Conservation (phyloP, 2,113 vertebrate genomes). For the Cardinalis cardinalis region DNA sequence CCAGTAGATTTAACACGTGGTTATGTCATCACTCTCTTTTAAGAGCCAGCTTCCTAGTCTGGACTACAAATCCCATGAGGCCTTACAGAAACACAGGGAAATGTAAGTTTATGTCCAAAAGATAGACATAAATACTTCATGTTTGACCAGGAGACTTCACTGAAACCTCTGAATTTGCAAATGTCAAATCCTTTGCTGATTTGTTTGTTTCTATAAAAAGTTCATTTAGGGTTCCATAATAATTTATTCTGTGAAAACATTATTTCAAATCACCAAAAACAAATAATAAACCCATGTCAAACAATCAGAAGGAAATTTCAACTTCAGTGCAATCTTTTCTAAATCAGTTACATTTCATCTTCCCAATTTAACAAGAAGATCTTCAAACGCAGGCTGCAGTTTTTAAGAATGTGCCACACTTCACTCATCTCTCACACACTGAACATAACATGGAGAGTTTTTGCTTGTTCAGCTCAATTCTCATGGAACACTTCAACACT, state of each 20-base stretch:
- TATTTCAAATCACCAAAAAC: background rate
- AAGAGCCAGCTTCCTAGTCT: background rate
- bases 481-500: background rate
- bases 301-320: background rate
- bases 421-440: background rate
- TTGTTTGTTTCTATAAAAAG: background rate
- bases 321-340: background rate
- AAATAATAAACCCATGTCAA: background rate
- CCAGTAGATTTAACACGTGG: background rate
- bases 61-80: background rate
- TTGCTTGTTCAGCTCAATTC: background rate
- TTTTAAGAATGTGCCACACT: background rate
- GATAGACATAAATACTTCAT: background rate
- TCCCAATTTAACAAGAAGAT: background rate
- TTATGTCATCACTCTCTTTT: background rate
- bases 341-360: background rate
- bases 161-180: background rate
- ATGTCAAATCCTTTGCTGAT: background rate
- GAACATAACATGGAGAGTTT: background rate
- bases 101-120: background rate
- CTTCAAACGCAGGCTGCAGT: background rate
- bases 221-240: background rate
- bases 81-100: background rate
- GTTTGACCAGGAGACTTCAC: background rate
- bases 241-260: rapidly evolving